phyloP scores from a whole-genome alignment of 2,113 vertebrate genomes.

The Nycticorax nycticorax region DNA sequence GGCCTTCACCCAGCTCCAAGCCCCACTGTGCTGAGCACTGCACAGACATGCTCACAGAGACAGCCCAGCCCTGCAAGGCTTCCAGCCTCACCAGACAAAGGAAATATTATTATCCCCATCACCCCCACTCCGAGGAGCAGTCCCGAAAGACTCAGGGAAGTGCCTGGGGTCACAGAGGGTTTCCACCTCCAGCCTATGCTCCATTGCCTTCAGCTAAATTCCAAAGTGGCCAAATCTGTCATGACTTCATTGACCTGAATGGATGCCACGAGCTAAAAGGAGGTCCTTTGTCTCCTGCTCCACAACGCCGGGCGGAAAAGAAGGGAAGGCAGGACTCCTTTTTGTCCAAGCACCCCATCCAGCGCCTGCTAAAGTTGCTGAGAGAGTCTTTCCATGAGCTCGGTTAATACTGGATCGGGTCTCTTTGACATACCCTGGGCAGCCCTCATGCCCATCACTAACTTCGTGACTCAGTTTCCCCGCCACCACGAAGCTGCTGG shows the following conservation, averaged over 20 bases:
- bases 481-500: fast-evolving
- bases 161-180: neutral
- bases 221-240: neutral
- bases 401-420: neutral
- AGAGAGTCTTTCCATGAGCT: neutral
- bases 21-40: constrained; percentile 9
- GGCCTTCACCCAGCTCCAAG: constrained; percentile 9
- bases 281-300: neutral
- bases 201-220: neutral
- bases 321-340: neutral
- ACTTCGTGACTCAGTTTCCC: neutral
- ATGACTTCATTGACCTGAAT: fast-evolving
- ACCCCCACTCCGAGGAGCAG: neutral
- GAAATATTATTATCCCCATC: neutral
- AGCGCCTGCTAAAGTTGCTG: neutral
- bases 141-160: neutral
- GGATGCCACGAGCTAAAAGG: neutral
- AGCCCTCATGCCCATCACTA: neutral
- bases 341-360: neutral
- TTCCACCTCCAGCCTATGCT: neutral
- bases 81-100: neutral
- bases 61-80: constrained; percentile 10
- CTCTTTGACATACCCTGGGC: neutral
- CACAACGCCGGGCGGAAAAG: neutral
- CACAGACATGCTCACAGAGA: neutral